Conservation (phyloP, 1,140 invertebrate genomes). For the Acromyrmex charruanus region DNA sequence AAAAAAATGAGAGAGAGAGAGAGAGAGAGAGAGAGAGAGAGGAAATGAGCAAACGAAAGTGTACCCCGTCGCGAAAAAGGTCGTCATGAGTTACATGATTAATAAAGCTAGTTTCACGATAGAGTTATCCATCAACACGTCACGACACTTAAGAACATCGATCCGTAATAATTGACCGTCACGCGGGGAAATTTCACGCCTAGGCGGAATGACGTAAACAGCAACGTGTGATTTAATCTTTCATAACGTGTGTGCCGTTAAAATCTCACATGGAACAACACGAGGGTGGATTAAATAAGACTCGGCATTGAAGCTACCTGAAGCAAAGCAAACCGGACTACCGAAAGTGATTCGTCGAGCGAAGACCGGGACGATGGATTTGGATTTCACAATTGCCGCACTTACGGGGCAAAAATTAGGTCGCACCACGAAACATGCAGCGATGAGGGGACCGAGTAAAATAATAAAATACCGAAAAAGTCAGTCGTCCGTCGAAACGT, state of each 20-base stretch:
- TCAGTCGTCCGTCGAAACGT: neutral
- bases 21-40: neutral
- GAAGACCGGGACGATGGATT: neutral
- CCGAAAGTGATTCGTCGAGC: neutral
- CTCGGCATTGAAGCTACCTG: neutral
- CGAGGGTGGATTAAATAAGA: neutral
- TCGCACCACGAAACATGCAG: slow-evolving; percentile 54
- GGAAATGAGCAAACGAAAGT: neutral
- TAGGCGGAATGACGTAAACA: neutral
- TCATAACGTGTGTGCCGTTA: neutral
- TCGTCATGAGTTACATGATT: neutral
- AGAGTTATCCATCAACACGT: slow-evolving; percentile 11
- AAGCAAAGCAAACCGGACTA: neutral
- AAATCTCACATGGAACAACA: neutral
- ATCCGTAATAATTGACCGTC: slow-evolving; percentile 32
- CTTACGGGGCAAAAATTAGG: slow-evolving; percentile 47
- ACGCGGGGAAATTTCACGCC: slow-evolving; percentile 5
- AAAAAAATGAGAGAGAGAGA: too few relatives aligned
- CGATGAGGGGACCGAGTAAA: neutral
- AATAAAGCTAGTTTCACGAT: neutral
- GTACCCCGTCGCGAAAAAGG: neutral
- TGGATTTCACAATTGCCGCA: neutral
- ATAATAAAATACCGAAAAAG: neutral
- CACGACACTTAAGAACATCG: slow-evolving; percentile 27
- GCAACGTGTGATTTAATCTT: slow-evolving; percentile 48